Percentiles rank a stretch among this genome's conserved stretches.
These are phyloP conservation scores for Andrena trimmerana DNA, from an alignment of 2,888 invertebrate species.

Conservation along the genomic window DNA sequence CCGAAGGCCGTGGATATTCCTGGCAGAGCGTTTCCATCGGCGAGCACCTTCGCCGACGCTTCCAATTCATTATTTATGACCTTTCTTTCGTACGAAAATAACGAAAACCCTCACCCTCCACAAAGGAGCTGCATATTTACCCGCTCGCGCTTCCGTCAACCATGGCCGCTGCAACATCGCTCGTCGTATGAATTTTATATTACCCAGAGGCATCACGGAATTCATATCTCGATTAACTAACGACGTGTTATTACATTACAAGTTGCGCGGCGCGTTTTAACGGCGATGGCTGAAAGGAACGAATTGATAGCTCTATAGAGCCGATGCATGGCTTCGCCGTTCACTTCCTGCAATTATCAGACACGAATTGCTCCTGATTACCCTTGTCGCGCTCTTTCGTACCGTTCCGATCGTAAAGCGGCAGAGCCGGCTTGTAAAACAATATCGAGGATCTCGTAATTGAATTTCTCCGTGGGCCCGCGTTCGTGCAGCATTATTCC, in stretches of 20 bases:
- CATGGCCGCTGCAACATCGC: neutral
- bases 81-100: neutral
- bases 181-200: neutral
- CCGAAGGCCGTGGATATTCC: conserved; percentile 40
- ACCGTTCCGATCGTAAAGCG: neutral
- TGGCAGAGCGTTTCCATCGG: neutral
- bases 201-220: neutral
- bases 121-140: neutral
- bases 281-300: neutral
- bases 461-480: conserved; percentile 5
- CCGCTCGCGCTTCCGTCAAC: neutral
- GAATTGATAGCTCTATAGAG: conserved; percentile 28
- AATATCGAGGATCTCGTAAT: conserved; percentile 20
- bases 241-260: neutral
- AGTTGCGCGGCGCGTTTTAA: conserved; percentile 20
- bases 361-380: conserved; percentile 18
- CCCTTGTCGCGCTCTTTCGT: neutral
- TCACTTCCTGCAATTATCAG: neutral
- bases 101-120: neutral
- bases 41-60: neutral
- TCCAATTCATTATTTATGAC: conserved; percentile 30
- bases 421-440: conserved; percentile 12
- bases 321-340: conserved; percentile 3
- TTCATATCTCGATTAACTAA: conserved; percentile 26
- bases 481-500: conserved; percentile 11